Evolutionary conservation across 2,888 invertebrate species (phyloP).

Genomic region (Eupithecia dodoneata): DNA sequence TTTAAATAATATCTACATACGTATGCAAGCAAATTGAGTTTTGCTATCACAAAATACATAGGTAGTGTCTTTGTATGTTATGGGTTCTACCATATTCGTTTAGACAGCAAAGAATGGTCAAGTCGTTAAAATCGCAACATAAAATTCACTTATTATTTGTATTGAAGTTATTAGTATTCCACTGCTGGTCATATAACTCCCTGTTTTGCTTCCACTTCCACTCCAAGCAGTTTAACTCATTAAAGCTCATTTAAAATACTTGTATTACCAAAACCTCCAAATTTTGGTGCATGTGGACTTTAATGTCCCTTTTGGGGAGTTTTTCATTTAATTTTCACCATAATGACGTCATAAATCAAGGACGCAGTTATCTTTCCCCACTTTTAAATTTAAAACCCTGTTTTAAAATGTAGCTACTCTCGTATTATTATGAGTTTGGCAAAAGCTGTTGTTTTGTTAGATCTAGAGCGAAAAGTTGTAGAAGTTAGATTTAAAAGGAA

Average conservation of each 20-base stretch:
- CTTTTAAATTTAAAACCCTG: conserved; percentile 64
- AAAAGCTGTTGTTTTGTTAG: not conserved
- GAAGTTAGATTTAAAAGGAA: not conserved
- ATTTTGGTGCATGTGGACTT: conserved; percentile 52
- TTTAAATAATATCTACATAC: not conserved
- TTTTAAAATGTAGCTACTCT: conserved; percentile 51
- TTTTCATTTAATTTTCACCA: conserved; percentile 70
- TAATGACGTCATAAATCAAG: conserved; percentile 71
- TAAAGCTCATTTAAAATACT: conserved; percentile 30
- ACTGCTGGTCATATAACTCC: not conserved
- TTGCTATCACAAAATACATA: not conserved
- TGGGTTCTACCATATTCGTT: not conserved
- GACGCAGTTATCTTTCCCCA: conserved; percentile 66
- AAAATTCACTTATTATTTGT: not conserved
- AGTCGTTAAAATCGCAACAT: not conserved
- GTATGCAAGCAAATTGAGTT: not conserved
- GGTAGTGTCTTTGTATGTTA: not conserved
- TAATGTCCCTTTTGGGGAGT: conserved; percentile 54
- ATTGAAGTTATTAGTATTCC: not conserved
- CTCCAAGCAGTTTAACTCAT: not conserved
- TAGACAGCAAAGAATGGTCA: not conserved
- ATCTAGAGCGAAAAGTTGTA: not conserved
- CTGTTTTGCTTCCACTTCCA: not conserved
- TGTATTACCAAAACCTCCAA: conserved; percentile 50
- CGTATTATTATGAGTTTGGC: conserved; percentile 44